These are phyloP conservation scores for Argynnis bischoffii DNA, from an alignment of 2,888 invertebrate species.

Conservation along the genomic window DNA sequence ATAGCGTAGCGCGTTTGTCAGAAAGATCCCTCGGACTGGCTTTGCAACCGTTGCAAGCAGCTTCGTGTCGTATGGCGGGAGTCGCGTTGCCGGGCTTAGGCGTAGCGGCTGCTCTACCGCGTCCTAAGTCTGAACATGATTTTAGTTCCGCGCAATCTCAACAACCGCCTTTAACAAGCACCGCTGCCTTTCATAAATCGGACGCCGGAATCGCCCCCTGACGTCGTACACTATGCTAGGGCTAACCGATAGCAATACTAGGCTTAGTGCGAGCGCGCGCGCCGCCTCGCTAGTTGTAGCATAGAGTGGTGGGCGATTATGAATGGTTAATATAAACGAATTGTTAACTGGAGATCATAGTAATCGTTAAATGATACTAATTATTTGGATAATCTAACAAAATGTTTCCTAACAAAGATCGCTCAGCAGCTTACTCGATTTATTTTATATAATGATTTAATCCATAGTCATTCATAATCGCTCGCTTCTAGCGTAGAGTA, in stretches of 20 bases:
- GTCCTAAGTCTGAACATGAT: constrained; percentile 93
- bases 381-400: background rate
- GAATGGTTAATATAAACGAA: constrained; percentile 1
- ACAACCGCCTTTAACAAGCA: constrained; percentile 75
- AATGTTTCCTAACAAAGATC: background rate
- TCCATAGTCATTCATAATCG: constrained; percentile 14
- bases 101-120: constrained; percentile 83
- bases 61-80: constrained; percentile 85
- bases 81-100: constrained; percentile 86
- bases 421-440: background rate
- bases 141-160: constrained; percentile 86
- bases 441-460: background rate
- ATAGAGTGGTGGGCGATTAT: constrained; percentile 56
- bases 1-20: constrained; percentile 84
- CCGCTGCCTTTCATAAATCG: constrained; percentile 88
- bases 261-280: constrained; percentile 76
- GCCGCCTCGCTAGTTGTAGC: constrained; percentile 77
- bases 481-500: constrained; percentile 49
- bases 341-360: background rate
- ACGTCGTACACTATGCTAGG: constrained; percentile 87
- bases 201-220: constrained; percentile 91
- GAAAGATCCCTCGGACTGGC: constrained; percentile 86
- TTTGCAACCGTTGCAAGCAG: constrained; percentile 86
- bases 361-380: background rate
- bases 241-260: constrained; percentile 76